Base-by-base conservation (phyloP, 1,140 invertebrate genomes). In the Pachypsylla venusta region DNA sequence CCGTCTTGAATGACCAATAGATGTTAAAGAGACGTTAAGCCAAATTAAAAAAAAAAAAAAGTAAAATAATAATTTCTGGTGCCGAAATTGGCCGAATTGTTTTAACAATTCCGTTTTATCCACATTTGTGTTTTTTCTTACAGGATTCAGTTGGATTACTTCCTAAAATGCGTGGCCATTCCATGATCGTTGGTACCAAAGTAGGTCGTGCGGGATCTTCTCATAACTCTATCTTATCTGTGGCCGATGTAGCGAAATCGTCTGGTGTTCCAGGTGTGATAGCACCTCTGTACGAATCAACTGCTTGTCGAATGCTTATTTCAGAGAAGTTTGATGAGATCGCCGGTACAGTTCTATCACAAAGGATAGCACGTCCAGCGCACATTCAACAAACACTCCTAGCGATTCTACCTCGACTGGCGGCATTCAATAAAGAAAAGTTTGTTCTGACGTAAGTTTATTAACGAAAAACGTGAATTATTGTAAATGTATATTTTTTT, bases 371-470 rank as follows among this genome's bases (percentile, higher is more conserved):
- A 0, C 82, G 85, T 63, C 89, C 81, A 53, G 71, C 77, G 0
- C 83, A 91, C 70, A 87, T 97, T 26, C 93, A 97, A 66, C 86
- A 93, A 67, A 82, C 87, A 1, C 70, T 98, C 10, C 77, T 98
- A 58, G 83, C 83, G 22, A 80, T 98, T 39, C 75, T 98, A 61
- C 95, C 95, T n/a, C 77, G 93, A 57, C 71, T 98, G n/a, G 93
- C 91, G 5, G 91, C 92, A 13, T 95, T 98, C 64, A 84, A 93
- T 69, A 84, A 82, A 57, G 79, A 82, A n/a, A 78, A 80, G 28
- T 97, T 96, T 65, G 77, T 84, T 1, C 76, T 76, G 30, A 79
- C 53, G 67, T 71, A 61, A 67, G 64, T 35, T n/a, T n/a, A n/a
- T n/a, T n/a, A n/a, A n/a, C n/a, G n/a, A n/a, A n/a, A n/a, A n/a